A percentile compares a stretch with the other conserved stretches of the same genome.
These are phyloP conservation scores for Cervus canadensis DNA, from an alignment of 2,113 vertebrate species.

Conservation along the genomic window DNA sequence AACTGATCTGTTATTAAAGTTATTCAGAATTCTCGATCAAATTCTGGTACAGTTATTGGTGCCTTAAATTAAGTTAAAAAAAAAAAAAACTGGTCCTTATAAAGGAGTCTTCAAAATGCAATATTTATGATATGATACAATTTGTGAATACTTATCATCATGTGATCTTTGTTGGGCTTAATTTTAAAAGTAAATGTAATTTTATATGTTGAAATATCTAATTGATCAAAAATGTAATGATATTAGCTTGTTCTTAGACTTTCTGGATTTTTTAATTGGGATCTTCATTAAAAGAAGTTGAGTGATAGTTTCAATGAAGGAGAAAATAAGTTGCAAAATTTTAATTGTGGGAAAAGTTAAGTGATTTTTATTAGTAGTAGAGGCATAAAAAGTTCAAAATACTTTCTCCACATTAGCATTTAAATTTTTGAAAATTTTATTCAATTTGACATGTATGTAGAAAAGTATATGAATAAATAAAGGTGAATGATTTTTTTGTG, in stretches of 20 bases:
- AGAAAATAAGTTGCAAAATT: background rate
- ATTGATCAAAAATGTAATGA: background rate
- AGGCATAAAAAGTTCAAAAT: background rate
- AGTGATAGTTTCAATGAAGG: background rate
- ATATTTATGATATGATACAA: background rate
- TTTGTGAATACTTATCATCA: background rate
- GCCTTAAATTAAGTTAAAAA: background rate
- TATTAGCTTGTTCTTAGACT: background rate
- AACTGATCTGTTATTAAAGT: background rate
- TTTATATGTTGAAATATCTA: background rate
- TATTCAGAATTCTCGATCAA: background rate
- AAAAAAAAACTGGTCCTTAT: background rate
- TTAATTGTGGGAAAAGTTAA: background rate
- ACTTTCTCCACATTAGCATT: background rate
- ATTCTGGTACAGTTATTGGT: background rate
- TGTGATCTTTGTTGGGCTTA: background rate
- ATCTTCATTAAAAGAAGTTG: background rate
- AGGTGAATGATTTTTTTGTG: background rate
- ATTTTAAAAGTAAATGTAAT: background rate
- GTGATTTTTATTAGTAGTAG: background rate
- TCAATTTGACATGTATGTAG: background rate
- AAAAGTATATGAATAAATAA: background rate
- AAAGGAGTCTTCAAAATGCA: background rate
- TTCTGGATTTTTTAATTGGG: background rate
- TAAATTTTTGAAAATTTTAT: background rate